These are phyloP conservation scores for Aradophagus sp. DNA, from an alignment of 1,140 invertebrate genomes.

Conservation along the genomic window DNA sequence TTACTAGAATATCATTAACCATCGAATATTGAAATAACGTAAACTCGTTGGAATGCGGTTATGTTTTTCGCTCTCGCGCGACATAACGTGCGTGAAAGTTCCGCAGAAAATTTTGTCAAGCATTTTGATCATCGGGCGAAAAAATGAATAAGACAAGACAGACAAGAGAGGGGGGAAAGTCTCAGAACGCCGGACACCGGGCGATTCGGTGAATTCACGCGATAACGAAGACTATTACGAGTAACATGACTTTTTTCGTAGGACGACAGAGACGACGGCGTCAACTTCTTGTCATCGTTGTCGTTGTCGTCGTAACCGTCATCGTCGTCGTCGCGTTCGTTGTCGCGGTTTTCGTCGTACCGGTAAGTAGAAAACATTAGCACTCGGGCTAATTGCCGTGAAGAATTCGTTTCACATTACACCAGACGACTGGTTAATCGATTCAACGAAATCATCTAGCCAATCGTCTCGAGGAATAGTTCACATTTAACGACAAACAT, in stretches of 20 bases:
- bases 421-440: too few species aligned
- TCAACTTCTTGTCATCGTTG: conserved; percentile 55
- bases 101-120: conserved; percentile 46
- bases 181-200: conserved; percentile 14
- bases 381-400: conserved; percentile 66
- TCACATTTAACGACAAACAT: too few species aligned
- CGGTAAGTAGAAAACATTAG: conserved; percentile 65
- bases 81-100: conserved; percentile 31
- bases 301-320: conserved; percentile 21
- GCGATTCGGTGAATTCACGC: conserved; percentile 43
- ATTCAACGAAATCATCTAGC: too few species aligned
- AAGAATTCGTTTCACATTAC: conserved; percentile 62
- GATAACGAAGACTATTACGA: conserved; percentile 49
- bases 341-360: too few species aligned
- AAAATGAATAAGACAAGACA: conserved; percentile 11
- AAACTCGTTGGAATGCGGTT: conserved; percentile 5
- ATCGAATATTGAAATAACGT: conserved; percentile 38
- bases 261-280: conserved; percentile 37
- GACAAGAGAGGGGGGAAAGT: too few species aligned
- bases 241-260: conserved; percentile 59
- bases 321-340: too few species aligned
- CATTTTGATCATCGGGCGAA: conserved; percentile 15
- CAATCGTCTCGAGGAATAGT: too few species aligned
- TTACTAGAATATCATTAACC: conserved; percentile 29
- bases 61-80: conserved; percentile 12